These are phyloP conservation scores for Zaprionus gabonicus DNA, from an alignment of 1,140 invertebrate genomes.

Conservation along the genomic window DNA sequence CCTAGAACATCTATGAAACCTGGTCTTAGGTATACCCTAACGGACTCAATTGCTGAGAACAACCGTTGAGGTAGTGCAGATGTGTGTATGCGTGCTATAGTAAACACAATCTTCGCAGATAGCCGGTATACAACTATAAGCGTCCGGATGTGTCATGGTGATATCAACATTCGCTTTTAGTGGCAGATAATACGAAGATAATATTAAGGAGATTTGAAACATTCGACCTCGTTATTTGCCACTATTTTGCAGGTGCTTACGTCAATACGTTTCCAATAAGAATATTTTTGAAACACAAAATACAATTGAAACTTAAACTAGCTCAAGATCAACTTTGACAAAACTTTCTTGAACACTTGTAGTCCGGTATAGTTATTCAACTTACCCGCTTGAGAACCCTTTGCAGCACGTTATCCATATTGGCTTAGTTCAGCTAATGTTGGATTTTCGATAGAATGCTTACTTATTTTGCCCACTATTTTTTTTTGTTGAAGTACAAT, in stretches of 20 bases:
- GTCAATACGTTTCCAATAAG: neutral
- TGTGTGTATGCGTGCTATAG: conserved; percentile 8
- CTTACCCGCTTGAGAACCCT: conserved; percentile 47
- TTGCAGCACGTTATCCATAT: conserved; percentile 54
- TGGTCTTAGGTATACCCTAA: neutral
- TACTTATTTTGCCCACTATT: neutral
- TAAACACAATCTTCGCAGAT: conserved; percentile 7
- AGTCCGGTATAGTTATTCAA: neutral
- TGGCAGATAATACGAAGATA: conserved; percentile 47
- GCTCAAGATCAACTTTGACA: neutral
- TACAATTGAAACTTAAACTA: neutral
- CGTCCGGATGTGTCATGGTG: conserved; percentile 34
- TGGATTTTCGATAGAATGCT: neutral
- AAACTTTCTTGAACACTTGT: neutral
- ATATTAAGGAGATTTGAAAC: conserved; percentile 26
- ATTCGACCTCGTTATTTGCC: conserved; percentile 10
- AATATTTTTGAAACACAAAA: neutral
- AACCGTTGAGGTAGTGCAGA: conserved; percentile 1
- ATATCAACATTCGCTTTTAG: conserved; percentile 32
- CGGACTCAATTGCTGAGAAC: neutral
- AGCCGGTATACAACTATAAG: conserved; percentile 4
- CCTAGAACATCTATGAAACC: no score
- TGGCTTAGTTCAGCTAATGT: conserved; percentile 12
- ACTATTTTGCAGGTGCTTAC: neutral
- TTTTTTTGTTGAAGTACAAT: conserved; percentile 26